These are phyloP conservation scores for Saimiri boliviensis DNA, from an alignment of 2,113 vertebrate genomes.

Conservation along the genomic window DNA sequence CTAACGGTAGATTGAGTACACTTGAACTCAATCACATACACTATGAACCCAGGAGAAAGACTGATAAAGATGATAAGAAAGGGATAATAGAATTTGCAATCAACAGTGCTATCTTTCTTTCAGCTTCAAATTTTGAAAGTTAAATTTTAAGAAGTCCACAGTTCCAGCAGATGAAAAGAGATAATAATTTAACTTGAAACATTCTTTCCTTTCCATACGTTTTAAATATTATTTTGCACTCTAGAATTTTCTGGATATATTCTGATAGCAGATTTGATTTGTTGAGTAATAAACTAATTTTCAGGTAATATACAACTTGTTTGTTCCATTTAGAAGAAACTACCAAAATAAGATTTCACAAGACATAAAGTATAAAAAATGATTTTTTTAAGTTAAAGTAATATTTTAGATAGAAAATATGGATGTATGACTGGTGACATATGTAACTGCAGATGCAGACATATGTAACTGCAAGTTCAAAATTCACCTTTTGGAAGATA, in stretches of 20 bases:
- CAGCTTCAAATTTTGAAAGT: background rate
- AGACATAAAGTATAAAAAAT: background rate
- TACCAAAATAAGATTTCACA: background rate
- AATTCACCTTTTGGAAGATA: background rate
- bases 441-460: background rate
- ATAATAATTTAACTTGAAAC: background rate
- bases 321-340: background rate
- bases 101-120: background rate
- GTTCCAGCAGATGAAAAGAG: background rate
- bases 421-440: background rate
- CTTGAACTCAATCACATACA: too few species aligned
- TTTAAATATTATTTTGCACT: conserved; percentile 8
- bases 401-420: background rate
- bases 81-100: background rate
- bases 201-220: background rate
- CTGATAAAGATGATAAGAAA: background rate
- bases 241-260: background rate
- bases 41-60: background rate
- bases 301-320: background rate
- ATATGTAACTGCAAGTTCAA: background rate
- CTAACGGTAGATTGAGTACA: background rate
- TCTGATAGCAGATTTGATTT: background rate
- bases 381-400: background rate
- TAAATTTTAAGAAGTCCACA: background rate
- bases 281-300: background rate